Base-by-base conservation (phyloP, 1,140 invertebrate species). In the Potamilus streckersoni region DNA sequence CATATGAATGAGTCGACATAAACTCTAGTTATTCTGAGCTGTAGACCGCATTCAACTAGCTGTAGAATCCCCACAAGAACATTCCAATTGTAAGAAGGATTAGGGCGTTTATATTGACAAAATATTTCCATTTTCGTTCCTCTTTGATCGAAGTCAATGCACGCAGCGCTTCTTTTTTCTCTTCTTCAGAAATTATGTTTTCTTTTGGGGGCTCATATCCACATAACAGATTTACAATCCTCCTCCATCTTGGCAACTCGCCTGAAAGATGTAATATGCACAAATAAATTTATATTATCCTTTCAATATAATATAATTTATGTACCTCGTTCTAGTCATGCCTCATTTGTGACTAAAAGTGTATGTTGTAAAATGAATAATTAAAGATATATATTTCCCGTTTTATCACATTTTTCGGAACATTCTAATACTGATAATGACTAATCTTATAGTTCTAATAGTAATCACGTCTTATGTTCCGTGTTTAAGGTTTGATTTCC, bases 1-100 rank as follows among this genome's bases (percentile, higher is more conserved):
- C 38, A 49, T 11, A 49, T 49, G 38, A 49, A 49, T 49, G 38
- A 49, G 38, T 49, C 38, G 11, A 49, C 4, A 49, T 11, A 49
- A 4, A 49, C 6, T 49, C 6, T 49, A 11, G 6, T 38, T 8
- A 38, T 38, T 38, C 6, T 38, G 38, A 38, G 8, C 38, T 38
- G 38, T 49, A 49, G 6, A 49, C 38, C 38, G 38, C 38, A 49
- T 49, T 8, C 6, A 49, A 49, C 38, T 49, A 49, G 38, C 38
- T 11, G 38, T 71, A 89, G 73, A 86, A 89, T 14, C 78, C 85
- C 87, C 87, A 88, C 4, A 89, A 60, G 64, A 88, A 89, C 27
- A 87, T 80, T 3, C 84, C 84, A 56, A 88, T 66, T 11, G 74
- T 73, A 80, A 89, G 86, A 1, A 87, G 66, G 23, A 89, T 58